A percentile compares a stretch with the other conserved stretches of the same genome.
These are phyloP conservation scores for Jacana jacana DNA, from an alignment of 2,113 vertebrate genomes.

Conservation along the genomic window DNA sequence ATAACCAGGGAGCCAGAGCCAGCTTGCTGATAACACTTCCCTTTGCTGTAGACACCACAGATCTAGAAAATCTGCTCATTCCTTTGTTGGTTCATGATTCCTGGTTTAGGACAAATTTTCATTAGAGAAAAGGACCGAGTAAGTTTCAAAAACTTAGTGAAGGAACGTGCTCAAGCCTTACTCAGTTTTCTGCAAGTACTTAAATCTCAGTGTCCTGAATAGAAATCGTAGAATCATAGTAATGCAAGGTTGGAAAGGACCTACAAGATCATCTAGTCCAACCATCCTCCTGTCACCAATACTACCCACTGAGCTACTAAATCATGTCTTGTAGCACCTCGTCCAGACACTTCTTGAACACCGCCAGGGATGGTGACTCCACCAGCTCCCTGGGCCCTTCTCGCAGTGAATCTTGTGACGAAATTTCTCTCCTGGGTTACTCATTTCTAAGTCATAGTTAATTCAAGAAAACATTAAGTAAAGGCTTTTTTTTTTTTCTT, in stretches of 20 bases:
- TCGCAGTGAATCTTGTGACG: not conserved
- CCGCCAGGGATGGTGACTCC: too few species aligned
- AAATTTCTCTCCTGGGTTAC: not conserved
- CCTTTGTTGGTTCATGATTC: not conserved
- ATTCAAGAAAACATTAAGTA: not conserved
- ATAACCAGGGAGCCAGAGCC: not conserved
- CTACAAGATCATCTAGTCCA: too few species aligned
- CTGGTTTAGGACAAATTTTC: not conserved
- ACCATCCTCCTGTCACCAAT: too few species aligned
- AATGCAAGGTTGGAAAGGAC: too few species aligned
- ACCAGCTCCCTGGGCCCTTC: too few species aligned
- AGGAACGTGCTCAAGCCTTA: not conserved
- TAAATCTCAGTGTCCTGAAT: not conserved
- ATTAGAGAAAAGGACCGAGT: not conserved
- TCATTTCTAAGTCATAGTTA: not conserved
- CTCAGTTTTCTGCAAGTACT: not conserved
- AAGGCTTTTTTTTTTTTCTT: not conserved
- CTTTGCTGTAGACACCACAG: not conserved
- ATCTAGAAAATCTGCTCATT: not conserved
- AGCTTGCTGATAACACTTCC: not conserved
- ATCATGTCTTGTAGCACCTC: too few species aligned
- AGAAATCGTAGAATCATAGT: too few species aligned
- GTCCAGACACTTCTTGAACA: too few species aligned
- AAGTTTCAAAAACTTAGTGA: not conserved
- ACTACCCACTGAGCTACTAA: too few species aligned